Evolutionary conservation across 2,113 vertebrate species (phyloP), one percentile per base, ranked within the genome.

Genomic region (Sinocyclocheilus rhinocerous): DNA sequence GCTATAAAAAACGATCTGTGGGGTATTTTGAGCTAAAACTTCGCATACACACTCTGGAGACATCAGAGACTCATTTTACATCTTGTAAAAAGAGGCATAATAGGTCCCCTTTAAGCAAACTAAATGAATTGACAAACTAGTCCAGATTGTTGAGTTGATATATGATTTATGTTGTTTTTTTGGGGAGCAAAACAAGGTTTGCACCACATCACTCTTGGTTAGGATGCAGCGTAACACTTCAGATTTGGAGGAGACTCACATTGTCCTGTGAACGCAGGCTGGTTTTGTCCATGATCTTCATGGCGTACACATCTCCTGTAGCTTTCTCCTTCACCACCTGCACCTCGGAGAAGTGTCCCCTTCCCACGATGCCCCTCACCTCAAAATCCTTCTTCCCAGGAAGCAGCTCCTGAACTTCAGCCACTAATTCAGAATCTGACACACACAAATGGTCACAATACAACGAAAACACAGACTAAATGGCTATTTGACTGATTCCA

Each of bases 271-370:
- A 90, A 85, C 95, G 81, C 90, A 99, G 90, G 73, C 93, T 89
- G 70, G 90, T 89, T 92, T 99, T 99, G 86, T 95, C 96, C 96
- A 97, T 98, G 90, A 97, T 93, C 93, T 99, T 99, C 95, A 99
- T 96, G 45, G 98, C 98, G 87, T 96, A 99, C 50, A 98, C 91
- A 52, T 98, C 96, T 39, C 97, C 97, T 0, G 96, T 97, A 2
- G 93, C 91, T 87, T 94, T 97, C 92, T 99, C 98, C 81, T 94
- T 94, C 15, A 98, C 97, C 63, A 99, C 96, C 85, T 95, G 95
- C 82, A 99, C 97, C 85, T 99, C 96, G 1, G 96, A 96, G 86
- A 97, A 98, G 80, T 93, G 96, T 33, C 98, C 97, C 7, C 95
- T 94, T 13, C 97, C 97, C 87, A 99, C 95, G n/a, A 97, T 93